These are phyloP conservation scores for Lypha dubia DNA, from an alignment of 2,888 invertebrate species.

Conservation along the genomic window DNA sequence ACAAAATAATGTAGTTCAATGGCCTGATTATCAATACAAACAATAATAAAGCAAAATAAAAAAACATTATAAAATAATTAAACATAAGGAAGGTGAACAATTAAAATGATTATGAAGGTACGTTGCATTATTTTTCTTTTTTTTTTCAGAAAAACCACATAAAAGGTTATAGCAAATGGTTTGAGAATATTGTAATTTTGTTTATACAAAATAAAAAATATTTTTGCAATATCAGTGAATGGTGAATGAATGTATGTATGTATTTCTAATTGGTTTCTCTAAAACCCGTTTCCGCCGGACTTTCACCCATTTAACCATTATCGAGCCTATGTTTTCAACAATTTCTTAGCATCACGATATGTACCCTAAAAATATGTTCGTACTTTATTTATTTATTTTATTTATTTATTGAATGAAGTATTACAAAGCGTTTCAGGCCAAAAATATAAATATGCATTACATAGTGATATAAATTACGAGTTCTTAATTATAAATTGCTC, in stretches of 20 bases:
- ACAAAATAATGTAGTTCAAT: conserved; percentile 57
- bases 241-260: neutral
- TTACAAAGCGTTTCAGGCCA: too few species aligned
- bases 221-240: neutral
- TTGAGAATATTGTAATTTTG: neutral
- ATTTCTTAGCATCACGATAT: too few species aligned
- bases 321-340: too few species aligned
- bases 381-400: too few species aligned
- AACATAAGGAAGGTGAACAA: conserved; percentile 23
- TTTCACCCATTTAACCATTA: too few species aligned
- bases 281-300: too few species aligned
- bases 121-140: conserved; percentile 23
- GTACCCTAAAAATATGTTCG: too few species aligned
- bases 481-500: too few species aligned
- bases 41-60: conserved; percentile 22
- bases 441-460: too few species aligned
- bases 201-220: neutral
- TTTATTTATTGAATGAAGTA: too few species aligned
- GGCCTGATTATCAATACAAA: conserved; percentile 57
- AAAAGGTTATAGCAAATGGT: neutral
- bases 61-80: conserved; percentile 13
- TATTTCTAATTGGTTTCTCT: neutral
- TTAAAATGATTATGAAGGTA: conserved; percentile 15
- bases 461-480: too few species aligned
- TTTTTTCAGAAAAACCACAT: neutral